phyloP scores from a whole-genome alignment of 37 sponge, comb jelly and placozoan species.

The Halisarca cf. caerulea region DNA sequence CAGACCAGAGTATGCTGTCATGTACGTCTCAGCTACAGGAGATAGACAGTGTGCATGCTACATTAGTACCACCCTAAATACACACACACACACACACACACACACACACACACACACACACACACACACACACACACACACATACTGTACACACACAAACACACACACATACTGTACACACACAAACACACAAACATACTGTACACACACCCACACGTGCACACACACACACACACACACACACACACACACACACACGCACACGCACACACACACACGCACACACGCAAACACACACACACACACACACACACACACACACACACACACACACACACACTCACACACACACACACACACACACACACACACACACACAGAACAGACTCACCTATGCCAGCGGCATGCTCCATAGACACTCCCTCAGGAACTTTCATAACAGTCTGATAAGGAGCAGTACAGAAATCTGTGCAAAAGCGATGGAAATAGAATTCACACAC shows the following conservation, averaged over 20 bases:
- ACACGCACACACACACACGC: slow-evolving; percentile 14
- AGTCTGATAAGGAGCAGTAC: slow-evolving; percentile 74
- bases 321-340: slow-evolving; percentile 15
- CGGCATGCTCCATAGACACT: slow-evolving; percentile 55
- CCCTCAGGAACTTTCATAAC: slow-evolving; percentile 66
- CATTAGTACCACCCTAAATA: background rate
- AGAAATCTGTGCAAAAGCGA: slow-evolving; percentile 60
- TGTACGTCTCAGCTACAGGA: slow-evolving; percentile 73
- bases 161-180: slow-evolving; percentile 25
- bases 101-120: too few relatives aligned
- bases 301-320: too few relatives aligned
- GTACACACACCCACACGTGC: slow-evolving; percentile 44
- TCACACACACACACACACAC: slow-evolving; percentile 43
- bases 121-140: too few relatives aligned
- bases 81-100: too few relatives aligned
- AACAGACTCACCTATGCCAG: slow-evolving; percentile 72
- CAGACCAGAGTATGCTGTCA: slow-evolving; percentile 87
- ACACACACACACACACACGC: too few relatives aligned
- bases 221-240: slow-evolving; percentile 34
- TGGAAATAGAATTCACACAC: too few relatives aligned
- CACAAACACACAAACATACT: slow-evolving; percentile 72
- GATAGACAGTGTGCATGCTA: background rate
- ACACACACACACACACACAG: background rate
- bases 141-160: too few relatives aligned
- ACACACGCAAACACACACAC: slow-evolving; percentile 60